phyloP scores from a whole-genome alignment of 2,113 vertebrate species.

The Hippolais icterina region DNA sequence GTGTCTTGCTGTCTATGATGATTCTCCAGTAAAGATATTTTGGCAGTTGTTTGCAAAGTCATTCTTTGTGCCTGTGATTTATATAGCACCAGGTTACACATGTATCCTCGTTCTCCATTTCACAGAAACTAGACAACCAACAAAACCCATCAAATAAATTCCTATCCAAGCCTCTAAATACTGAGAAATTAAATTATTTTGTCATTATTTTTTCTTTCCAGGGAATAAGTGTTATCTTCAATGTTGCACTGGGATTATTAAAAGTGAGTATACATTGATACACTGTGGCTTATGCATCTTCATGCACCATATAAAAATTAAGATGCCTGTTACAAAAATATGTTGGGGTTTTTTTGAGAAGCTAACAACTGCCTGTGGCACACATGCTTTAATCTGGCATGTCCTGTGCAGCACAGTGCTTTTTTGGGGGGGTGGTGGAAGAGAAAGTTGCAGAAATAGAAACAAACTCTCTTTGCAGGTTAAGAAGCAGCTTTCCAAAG shows the following conservation, averaged over 20 bases:
- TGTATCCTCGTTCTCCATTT: not conserved
- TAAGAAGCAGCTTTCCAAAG: not conserved
- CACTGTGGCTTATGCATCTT: not conserved
- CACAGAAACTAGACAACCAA: not conserved
- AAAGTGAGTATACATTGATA: constrained; percentile 78
- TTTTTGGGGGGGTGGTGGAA: not conserved
- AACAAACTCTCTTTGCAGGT: not conserved
- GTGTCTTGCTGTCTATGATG: not conserved
- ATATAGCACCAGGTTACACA: not conserved
- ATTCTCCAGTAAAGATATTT: not conserved
- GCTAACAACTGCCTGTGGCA: not conserved
- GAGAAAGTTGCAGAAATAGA: not conserved
- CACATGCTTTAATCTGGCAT: not conserved
- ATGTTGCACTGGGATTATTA: constrained; percentile 92
- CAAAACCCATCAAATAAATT: not conserved
- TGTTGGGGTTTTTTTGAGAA: not conserved
- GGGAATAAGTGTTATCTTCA: constrained; percentile 99
- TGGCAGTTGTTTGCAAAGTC: not conserved
- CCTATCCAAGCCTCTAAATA: not conserved
- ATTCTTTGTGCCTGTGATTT: not conserved
- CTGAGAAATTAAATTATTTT: constrained; percentile 39
- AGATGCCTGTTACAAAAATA: not conserved
- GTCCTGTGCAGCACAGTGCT: not conserved
- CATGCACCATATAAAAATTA: not conserved
- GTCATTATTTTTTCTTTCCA: constrained; percentile 66